phyloP scores from a whole-genome alignment of 2,113 vertebrate genomes.

The Synchiropus splendidus region DNA sequence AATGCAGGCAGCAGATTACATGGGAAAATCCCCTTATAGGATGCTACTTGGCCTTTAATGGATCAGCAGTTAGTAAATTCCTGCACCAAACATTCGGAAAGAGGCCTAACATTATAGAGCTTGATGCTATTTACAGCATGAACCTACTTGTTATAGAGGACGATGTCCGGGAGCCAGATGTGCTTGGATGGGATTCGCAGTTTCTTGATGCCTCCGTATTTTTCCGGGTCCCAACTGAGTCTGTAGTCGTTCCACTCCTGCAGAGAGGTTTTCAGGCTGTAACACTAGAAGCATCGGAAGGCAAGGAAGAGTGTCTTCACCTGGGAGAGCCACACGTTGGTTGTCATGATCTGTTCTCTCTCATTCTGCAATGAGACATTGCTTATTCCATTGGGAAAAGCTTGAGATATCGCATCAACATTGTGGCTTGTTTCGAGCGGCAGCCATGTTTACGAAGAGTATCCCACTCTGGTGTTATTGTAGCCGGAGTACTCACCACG shows the following conservation, averaged over 20 bases:
- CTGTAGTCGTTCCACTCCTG: slow-evolving; percentile 76
- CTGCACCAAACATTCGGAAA: too few species aligned
- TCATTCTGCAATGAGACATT: slow-evolving; percentile 62
- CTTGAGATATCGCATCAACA: too few species aligned
- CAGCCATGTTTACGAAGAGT: too few species aligned
- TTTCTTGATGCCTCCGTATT: slow-evolving; percentile 71
- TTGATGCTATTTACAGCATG: not conserved
- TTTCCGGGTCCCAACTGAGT: slow-evolving; percentile 68
- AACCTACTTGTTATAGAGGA: slow-evolving; percentile 73
- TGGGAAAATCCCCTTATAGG: too few species aligned
- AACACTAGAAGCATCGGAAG: too few species aligned
- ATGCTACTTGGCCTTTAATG: too few species aligned
- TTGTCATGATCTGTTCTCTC: slow-evolving; percentile 75
- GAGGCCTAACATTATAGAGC: too few species aligned
- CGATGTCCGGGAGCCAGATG: slow-evolving; percentile 75
- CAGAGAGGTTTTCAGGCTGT: not conserved
- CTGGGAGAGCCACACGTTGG: slow-evolving; percentile 73
- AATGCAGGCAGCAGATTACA: too few species aligned
- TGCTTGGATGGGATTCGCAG: slow-evolving; percentile 68
- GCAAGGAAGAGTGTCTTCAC: too few species aligned
- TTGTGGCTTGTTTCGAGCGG: not conserved
- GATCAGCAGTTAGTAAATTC: too few species aligned
- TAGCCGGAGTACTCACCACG: slow-evolving; percentile 57
- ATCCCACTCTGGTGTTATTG: too few species aligned
- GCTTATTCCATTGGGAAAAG: not conserved